phyloP scores from a whole-genome alignment of 2,888 invertebrate genomes.

The Syritta pipiens region DNA sequence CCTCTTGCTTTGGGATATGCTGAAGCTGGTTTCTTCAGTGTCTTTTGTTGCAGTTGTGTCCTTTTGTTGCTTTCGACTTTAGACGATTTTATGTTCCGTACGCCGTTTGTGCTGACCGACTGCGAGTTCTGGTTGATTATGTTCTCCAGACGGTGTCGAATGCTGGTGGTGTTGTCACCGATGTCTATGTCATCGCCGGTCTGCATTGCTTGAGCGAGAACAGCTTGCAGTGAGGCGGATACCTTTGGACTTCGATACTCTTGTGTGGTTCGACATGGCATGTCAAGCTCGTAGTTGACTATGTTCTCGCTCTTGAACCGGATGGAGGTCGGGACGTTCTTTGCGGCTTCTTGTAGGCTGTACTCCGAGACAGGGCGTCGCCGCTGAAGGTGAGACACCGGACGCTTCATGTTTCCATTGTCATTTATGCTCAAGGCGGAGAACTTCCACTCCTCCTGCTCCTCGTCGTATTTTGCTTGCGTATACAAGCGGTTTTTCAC shows the following conservation, averaged over 20 bases:
- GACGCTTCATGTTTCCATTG: constrained; percentile 81
- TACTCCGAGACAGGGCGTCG: constrained; percentile 84
- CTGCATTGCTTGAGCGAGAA: constrained; percentile 79
- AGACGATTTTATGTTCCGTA: constrained; percentile 74
- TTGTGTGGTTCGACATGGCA: constrained; percentile 79
- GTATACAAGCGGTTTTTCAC: constrained; percentile 87
- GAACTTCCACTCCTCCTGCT: constrained; percentile 87
- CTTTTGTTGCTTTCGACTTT: constrained; percentile 76
- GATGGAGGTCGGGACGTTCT: constrained; percentile 73
- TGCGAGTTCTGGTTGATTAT: constrained; percentile 78
- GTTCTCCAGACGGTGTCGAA: constrained; percentile 78
- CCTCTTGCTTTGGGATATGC: constrained; percentile 79
- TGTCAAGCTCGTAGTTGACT: constrained; percentile 78
- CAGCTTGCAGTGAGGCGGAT: constrained; percentile 79
- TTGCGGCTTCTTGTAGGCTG: constrained; percentile 79
- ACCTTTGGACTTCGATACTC: constrained; percentile 79
- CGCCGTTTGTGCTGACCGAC: constrained; percentile 71
- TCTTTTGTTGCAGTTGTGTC: constrained; percentile 75
- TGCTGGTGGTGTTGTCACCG: constrained; percentile 76
- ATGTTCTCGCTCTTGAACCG: constrained; percentile 79
- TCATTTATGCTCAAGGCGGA: constrained; percentile 78
- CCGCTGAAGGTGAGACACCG: constrained; percentile 83
- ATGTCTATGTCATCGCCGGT: constrained; percentile 79
- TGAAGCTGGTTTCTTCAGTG: constrained; percentile 78
- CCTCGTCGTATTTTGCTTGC: constrained; percentile 89